Evolutionary conservation across 2,888 invertebrate species (phyloP).

Genomic region (Uropetala carovei): DNA sequence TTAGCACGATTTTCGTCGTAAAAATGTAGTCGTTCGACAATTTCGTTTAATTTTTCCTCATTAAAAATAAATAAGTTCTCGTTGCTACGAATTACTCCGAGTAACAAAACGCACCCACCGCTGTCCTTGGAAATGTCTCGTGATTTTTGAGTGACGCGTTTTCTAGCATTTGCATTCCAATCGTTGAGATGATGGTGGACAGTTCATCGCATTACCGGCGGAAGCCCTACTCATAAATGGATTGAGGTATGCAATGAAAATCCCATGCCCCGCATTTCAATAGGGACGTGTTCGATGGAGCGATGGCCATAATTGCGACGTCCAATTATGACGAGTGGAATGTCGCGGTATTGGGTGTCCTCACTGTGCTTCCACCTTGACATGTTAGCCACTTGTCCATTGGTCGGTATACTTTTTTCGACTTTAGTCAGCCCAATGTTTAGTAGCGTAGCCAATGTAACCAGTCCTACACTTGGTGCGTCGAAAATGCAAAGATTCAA

Average conservation of each 20-base stretch:
- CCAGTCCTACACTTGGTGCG: too few species aligned
- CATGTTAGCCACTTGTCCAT: slow-evolving; percentile 1
- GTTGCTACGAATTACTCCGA: neutral
- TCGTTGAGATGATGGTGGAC: slow-evolving; percentile 19
- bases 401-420: neutral
- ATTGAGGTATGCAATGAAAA: slow-evolving; percentile 13
- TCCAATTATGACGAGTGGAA: slow-evolving; percentile 28
- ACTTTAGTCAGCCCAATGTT: neutral
- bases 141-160: slow-evolving; percentile 32
- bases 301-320: slow-evolving; percentile 35
- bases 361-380: neutral
- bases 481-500: too few species aligned
- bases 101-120: neutral
- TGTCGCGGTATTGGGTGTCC: slow-evolving; percentile 28
- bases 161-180: slow-evolving; percentile 26
- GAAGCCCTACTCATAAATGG: slow-evolving; percentile 28
- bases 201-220: slow-evolving; percentile 31
- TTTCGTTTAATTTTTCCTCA: too few species aligned
- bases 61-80: too few species aligned
- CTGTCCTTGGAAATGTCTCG: slow-evolving; percentile 16
- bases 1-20: too few species aligned
- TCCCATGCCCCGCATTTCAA: slow-evolving; percentile 22
- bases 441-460: neutral
- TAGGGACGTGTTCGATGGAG: slow-evolving; percentile 9
- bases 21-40: too few species aligned